Percentiles rank a stretch among this genome's conserved stretches.
phyloP scores from a whole-genome alignment of 2,797 vertebrate species.

The Trachurus trachurus region DNA sequence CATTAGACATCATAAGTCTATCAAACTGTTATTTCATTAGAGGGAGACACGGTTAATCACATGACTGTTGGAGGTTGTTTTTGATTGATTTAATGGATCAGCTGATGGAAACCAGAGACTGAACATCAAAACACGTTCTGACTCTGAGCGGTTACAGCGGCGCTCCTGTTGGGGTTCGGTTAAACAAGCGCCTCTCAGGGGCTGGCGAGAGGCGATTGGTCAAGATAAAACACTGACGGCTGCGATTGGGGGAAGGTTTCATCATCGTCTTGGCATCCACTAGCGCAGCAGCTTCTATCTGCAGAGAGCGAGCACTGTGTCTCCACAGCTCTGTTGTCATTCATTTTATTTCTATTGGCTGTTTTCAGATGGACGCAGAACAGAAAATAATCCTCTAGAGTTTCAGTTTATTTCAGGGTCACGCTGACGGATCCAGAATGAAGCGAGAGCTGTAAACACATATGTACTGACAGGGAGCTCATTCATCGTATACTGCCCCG shows the following conservation, averaged over 20 bases:
- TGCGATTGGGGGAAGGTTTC: too few relatives aligned
- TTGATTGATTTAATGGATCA: constrained; percentile 40
- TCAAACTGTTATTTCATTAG: constrained; percentile 55
- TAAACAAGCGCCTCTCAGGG: constrained; percentile 39
- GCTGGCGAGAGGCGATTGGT: neutral
- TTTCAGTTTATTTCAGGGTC: neutral
- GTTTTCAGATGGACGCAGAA: neutral
- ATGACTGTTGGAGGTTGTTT: neutral
- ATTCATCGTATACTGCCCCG: neutral
- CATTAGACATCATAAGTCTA: neutral
- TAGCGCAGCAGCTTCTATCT: too few relatives aligned
- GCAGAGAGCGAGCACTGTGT: too few relatives aligned
- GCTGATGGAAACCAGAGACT: constrained; percentile 60
- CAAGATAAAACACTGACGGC: neutral
- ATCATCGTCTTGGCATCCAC: too few relatives aligned
- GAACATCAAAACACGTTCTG: constrained; percentile 32
- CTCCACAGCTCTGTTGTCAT: too few relatives aligned
- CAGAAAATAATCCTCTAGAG: neutral
- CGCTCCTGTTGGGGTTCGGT: constrained; percentile 21
- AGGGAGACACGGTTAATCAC: constrained; percentile 15
- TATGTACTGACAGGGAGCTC: neutral
- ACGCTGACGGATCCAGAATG: neutral
- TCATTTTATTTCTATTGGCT: too few relatives aligned
- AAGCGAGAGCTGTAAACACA: neutral
- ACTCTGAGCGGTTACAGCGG: constrained; percentile 21